A percentile compares a stretch with the other conserved stretches of the same genome.
Evolutionary conservation across 2,113 vertebrate genomes (phyloP).

Genomic region (Terrapene triunguis): DNA sequence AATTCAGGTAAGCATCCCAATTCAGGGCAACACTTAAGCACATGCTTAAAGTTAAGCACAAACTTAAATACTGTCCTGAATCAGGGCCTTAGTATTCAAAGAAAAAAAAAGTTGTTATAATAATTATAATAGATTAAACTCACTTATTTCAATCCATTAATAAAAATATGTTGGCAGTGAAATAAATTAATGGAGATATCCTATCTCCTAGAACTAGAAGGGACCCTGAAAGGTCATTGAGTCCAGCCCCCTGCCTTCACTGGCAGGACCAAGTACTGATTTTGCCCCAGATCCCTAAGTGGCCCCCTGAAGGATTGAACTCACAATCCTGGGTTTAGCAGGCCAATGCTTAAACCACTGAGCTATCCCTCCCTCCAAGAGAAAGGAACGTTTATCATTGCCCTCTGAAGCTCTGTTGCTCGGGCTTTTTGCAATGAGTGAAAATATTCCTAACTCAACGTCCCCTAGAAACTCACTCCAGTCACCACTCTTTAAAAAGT

Average conservation of each 20-base stretch:
- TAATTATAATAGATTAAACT: slow-evolving; percentile 19
- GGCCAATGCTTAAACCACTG: no score
- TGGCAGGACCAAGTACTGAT: no score
- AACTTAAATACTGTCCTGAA: slow-evolving; percentile 23
- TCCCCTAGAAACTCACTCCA: not conserved
- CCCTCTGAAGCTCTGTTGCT: not conserved
- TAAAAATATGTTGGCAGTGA: not conserved
- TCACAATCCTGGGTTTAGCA: no score
- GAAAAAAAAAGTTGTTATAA: slow-evolving; percentile 33
- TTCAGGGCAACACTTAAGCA: slow-evolving; percentile 43
- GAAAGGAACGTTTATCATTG: not conserved
- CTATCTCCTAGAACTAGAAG: no score
- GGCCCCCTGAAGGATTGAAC: no score
- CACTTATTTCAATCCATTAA: not conserved
- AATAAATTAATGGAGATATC: no score
- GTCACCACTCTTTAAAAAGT: not conserved
- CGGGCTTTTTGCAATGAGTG: not conserved
- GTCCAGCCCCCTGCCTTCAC: no score
- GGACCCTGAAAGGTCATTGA: no score
- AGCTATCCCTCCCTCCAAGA: no score
- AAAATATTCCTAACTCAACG: not conserved
- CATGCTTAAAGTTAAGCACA: slow-evolving; percentile 26
- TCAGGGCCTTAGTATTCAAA: slow-evolving; percentile 18
- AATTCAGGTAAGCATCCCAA: slow-evolving; percentile 2
- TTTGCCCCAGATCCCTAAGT: no score